Evolutionary conservation across 2,113 vertebrate genomes (phyloP).

Genomic region (Perca schrenkii): DNA sequence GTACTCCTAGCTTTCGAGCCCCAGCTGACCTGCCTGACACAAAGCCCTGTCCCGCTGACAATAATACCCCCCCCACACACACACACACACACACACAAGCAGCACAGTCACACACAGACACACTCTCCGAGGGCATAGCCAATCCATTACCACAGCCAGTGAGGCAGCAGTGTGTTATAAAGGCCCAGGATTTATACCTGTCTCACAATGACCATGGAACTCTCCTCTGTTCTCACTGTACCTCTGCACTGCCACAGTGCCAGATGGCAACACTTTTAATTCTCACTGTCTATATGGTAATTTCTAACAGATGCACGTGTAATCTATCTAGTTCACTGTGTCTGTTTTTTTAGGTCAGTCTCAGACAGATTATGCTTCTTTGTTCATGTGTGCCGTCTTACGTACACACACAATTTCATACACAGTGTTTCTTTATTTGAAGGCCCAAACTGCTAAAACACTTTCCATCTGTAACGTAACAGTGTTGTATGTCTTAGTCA

Average conservation of each 20-base stretch:
- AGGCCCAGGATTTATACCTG: conserved; percentile 78
- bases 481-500: no score
- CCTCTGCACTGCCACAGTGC: conserved; percentile 44
- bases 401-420: neutral
- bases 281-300: conserved; percentile 79
- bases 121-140: conserved; percentile 60
- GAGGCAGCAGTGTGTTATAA: conserved; percentile 63
- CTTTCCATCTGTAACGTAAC: neutral
- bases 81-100: conserved; percentile 24
- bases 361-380: conserved; percentile 64
- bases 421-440: neutral
- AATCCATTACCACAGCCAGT: conserved; percentile 76
- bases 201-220: conserved; percentile 71
- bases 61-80: conserved; percentile 11
- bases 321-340: conserved; percentile 75
- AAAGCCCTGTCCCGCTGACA: conserved; percentile 69
- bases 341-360: conserved; percentile 79
- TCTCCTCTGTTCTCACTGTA: conserved; percentile 72
- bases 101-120: conserved; percentile 25
- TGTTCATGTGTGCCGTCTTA: conserved; percentile 39
- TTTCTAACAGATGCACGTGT: conserved; percentile 77
- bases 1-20: conserved; percentile 39
- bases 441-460: neutral
- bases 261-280: conserved; percentile 78
- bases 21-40: conserved; percentile 76